Conservation (phyloP, 37 sponge, comb jelly and placozoan species). For the Chondrosia reniformis region DNA sequence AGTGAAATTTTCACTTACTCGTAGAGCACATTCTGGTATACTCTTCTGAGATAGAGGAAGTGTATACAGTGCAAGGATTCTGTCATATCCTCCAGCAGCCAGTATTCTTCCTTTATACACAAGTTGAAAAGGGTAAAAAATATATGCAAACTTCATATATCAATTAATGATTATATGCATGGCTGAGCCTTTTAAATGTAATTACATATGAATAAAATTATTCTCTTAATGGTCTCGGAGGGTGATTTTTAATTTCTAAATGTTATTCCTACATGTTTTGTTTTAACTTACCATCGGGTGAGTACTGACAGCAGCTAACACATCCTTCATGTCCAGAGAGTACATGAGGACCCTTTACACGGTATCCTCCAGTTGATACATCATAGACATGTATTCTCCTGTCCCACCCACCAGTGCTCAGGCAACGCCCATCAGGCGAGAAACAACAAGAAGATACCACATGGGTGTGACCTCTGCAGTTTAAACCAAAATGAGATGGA, state of each 20-base stretch:
- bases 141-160: no score
- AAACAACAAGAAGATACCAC: slow-evolving; percentile 38
- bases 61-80: no score
- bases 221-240: no score
- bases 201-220: no score
- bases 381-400: slow-evolving; percentile 69
- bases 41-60: no score
- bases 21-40: not conserved
- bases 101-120: not conserved
- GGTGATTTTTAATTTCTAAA: slow-evolving; percentile 14
- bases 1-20: not conserved
- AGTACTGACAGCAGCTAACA: slow-evolving; percentile 80
- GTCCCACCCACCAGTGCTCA: slow-evolving; percentile 81
- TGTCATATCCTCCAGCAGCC: slow-evolving; percentile 13
- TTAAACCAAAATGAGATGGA: no score
- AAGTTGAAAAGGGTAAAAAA: no score
- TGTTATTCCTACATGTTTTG: no score
- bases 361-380: slow-evolving; percentile 59
- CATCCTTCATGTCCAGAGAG: slow-evolving; percentile 84
- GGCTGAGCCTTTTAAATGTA: no score
- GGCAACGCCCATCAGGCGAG: slow-evolving; percentile 53
- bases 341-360: slow-evolving; percentile 59
- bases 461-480: slow-evolving; percentile 40
- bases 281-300: slow-evolving; percentile 77
- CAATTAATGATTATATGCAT: no score